Evolutionary conservation across 2,113 vertebrate genomes (phyloP).

Genomic region (Spheniscus mendiculus): DNA sequence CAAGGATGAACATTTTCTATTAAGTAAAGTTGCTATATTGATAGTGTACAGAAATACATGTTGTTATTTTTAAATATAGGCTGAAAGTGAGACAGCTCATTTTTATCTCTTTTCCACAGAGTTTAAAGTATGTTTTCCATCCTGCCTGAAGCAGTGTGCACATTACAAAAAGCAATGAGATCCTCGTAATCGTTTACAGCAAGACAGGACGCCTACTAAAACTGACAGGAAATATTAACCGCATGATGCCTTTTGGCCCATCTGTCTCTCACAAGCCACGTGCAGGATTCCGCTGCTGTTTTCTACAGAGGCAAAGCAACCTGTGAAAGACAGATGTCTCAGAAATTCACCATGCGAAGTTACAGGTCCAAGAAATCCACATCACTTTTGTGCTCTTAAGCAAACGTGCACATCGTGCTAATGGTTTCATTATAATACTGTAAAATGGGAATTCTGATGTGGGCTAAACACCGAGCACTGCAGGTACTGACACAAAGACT

Average conservation of each 20-base stretch:
- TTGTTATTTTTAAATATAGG: neutral
- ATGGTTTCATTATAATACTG: neutral
- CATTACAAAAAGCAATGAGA: neutral
- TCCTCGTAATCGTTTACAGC: neutral
- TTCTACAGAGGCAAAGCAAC: neutral
- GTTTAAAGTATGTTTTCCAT: neutral
- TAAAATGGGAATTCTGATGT: neutral
- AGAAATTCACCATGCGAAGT: neutral
- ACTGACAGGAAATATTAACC: neutral
- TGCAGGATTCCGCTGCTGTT: neutral
- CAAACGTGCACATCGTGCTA: neutral
- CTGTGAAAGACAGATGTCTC: neutral
- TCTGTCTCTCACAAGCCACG: neutral
- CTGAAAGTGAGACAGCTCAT: neutral
- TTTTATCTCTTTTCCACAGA: slow-evolving; percentile 5
- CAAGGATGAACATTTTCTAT: neutral
- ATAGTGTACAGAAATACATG: neutral
- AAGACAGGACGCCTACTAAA: neutral
- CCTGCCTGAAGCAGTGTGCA: neutral
- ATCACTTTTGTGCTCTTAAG: neutral
- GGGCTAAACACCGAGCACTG: neutral
- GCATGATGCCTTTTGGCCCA: neutral
- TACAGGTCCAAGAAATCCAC: neutral
- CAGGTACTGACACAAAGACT: neutral
- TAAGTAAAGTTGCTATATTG: neutral